phyloP scores from a whole-genome alignment of 2,888 invertebrate species.

The Chymomyza amoena region DNA sequence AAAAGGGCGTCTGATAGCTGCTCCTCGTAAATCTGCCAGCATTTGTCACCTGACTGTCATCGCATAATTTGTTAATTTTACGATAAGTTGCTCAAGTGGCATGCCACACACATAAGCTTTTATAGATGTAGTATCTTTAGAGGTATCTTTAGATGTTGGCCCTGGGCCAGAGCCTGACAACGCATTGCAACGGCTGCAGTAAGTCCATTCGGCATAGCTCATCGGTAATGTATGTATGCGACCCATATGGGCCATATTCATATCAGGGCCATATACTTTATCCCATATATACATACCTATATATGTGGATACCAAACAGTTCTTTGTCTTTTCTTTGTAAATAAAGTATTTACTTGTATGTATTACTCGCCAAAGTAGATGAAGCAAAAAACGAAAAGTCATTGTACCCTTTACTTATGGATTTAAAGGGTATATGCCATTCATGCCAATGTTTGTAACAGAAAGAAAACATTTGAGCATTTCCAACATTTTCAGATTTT shows the following conservation, averaged over 20 bases:
- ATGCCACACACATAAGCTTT: background rate
- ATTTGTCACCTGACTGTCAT: constrained; percentile 58
- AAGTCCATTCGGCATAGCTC: background rate
- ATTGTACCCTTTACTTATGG: constrained; percentile 8
- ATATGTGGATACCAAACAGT: background rate
- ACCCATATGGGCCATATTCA: background rate
- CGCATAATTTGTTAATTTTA: constrained; percentile 56
- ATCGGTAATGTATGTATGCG: background rate
- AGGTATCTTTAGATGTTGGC: constrained; percentile 9
- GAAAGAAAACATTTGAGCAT: no score
- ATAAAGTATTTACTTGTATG: no score
- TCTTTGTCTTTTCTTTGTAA: no score
- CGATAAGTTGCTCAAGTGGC: background rate
- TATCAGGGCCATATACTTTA: background rate
- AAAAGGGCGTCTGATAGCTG: background rate
- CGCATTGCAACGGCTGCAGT: constrained; percentile 20
- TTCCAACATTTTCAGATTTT: no score
- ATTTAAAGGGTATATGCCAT: no score
- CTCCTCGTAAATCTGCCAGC: constrained; percentile 44
- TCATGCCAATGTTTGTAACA: no score
- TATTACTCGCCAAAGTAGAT: no score
- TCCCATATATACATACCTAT: no score
- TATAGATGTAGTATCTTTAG: background rate
- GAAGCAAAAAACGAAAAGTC: constrained; percentile 15
- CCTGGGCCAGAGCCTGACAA: constrained; percentile 19